Evolutionary conservation across 2,888 invertebrate species (phyloP).

Genomic region (Drosophila formosana): DNA sequence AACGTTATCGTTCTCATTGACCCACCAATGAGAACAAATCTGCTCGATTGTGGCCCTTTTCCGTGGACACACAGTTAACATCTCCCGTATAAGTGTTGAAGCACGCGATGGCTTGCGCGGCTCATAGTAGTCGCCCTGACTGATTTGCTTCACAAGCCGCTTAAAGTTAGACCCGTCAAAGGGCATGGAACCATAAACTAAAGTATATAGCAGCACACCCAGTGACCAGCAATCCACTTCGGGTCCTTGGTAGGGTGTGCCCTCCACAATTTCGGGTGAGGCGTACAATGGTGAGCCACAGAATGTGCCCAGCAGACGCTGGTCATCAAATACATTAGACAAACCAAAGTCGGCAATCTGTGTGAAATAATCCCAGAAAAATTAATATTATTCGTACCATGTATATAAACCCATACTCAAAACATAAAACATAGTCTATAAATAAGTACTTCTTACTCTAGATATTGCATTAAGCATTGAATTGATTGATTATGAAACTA

Average conservation of each 20-base stretch:
- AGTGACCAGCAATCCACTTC: constrained; percentile 98
- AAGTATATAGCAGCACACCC: constrained; percentile 97
- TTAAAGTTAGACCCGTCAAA: constrained; percentile 99
- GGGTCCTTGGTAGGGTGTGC: constrained; percentile 98
- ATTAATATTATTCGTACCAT: background rate
- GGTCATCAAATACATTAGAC: constrained; percentile 97
- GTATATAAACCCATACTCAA: too few species aligned
- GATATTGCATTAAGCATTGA: too few species aligned
- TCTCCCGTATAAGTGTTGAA: constrained; percentile 96
- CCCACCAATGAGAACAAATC: constrained; percentile 99
- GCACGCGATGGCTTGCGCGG: constrained; percentile 97
- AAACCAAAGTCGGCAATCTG: constrained; percentile 99
- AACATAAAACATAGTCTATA: too few species aligned
- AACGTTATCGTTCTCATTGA: constrained; percentile 93
- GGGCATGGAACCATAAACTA: constrained; percentile 99
- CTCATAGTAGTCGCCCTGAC: constrained; percentile 98
- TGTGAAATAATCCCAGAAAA: background rate
- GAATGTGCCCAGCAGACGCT: constrained; percentile 94
- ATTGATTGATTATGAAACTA: too few species aligned
- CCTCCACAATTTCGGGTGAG: constrained; percentile 98
- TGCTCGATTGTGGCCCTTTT: constrained; percentile 96
- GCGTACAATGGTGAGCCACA: constrained; percentile 99
- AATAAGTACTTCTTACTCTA: too few species aligned
- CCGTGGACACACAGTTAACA: constrained; percentile 96
- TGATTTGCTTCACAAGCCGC: constrained; percentile 97